These are phyloP conservation scores for Parasteatoda tepidariorum DNA, from an alignment of 1,140 invertebrate species.

Conservation along the genomic window DNA sequence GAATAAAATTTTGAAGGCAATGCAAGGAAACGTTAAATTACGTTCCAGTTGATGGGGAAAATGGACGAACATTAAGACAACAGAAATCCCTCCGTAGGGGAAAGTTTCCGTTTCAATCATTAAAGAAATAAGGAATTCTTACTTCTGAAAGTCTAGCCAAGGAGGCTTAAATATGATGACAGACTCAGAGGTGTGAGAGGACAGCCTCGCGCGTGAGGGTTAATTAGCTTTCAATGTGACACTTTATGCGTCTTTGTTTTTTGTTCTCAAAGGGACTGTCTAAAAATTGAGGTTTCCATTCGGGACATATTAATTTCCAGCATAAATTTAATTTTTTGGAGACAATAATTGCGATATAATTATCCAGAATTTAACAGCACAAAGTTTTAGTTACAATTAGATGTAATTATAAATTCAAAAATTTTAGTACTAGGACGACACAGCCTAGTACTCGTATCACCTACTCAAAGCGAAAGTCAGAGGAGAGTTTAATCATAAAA, in stretches of 20 bases:
- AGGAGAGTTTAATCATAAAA: no score
- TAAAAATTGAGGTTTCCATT: background rate
- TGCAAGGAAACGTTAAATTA: no score
- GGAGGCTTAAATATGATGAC: constrained; percentile 47
- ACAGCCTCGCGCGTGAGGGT: constrained; percentile 36
- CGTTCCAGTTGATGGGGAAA: constrained; percentile 38
- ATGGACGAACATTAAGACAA: constrained; percentile 39
- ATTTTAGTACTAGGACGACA: no score
- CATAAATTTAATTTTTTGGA: no score
- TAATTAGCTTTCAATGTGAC: constrained; percentile 59
- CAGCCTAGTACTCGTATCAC: no score
- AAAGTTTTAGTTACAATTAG: no score
- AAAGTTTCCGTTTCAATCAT: constrained; percentile 53
- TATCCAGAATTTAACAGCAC: no score
- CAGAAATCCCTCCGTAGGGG: constrained; percentile 53
- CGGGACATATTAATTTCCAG: no score
- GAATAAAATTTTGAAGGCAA: no score
- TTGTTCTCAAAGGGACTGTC: background rate
- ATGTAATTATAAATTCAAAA: no score
- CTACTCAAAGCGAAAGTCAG: no score
- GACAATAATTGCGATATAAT: no score
- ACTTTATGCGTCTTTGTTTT: constrained; percentile 20
- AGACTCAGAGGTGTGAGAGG: constrained; percentile 44
- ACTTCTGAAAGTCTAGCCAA: constrained; percentile 14
- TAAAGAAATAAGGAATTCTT: constrained; percentile 32